phyloP scores from a whole-genome alignment of 2,888 invertebrate genomes.

The Eilema griseolum region DNA sequence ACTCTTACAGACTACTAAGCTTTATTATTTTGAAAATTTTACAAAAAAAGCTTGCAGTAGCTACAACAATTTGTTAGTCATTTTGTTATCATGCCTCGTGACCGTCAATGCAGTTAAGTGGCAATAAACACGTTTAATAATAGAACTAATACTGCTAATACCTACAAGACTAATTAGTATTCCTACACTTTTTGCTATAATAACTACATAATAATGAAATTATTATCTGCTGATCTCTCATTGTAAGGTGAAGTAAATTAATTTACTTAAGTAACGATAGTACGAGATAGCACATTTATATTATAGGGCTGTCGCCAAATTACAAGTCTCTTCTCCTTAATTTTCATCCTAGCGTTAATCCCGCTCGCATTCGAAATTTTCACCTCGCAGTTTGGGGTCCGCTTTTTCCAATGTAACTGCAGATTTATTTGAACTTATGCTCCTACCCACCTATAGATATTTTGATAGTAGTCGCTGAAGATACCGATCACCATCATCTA shows the following conservation, averaged over 20 bases:
- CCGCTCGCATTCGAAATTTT: no score
- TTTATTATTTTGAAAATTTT: no score
- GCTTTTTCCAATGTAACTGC: no score
- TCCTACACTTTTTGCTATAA: slow-evolving; percentile 39
- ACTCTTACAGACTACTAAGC: no score
- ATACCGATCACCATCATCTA: no score
- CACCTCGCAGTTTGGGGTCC: neutral
- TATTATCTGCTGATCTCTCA: slow-evolving; percentile 47
- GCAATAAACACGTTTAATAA: slow-evolving; percentile 2
- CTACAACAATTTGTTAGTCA: neutral
- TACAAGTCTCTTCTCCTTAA: no score
- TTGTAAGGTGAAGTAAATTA: slow-evolving; percentile 48
- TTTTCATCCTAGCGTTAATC: no score
- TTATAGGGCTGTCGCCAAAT: slow-evolving; percentile 35
- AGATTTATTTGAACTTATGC: no score
- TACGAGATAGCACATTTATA: slow-evolving; percentile 31
- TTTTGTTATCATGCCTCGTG: neutral
- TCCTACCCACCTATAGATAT: neutral
- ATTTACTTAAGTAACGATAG: slow-evolving; percentile 52
- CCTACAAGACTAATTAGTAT: neutral
- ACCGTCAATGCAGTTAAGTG: neutral
- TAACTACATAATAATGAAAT: slow-evolving; percentile 47
- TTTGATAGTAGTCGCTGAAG: no score
- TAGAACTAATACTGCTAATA: neutral
- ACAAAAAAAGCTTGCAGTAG: neutral